A percentile compares a stretch with the other conserved stretches of the same genome.
Evolutionary conservation across 1,140 invertebrate species (phyloP).

Genomic region (Trachymyrmex cornetzi): DNA sequence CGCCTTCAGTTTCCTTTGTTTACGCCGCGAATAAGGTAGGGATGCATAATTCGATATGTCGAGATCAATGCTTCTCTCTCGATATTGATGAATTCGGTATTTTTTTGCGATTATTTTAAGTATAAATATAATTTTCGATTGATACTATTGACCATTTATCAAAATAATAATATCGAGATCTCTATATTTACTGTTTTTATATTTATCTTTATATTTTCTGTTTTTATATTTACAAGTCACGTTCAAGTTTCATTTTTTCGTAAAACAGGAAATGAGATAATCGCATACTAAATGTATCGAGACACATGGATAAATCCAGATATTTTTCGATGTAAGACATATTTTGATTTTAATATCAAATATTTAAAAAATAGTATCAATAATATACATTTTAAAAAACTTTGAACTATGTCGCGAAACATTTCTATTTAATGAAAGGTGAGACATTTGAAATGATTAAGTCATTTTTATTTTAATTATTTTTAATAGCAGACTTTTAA

Average conservation of each 20-base stretch:
- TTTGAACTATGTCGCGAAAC: not conserved
- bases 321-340: not conserved
- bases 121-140: not conserved
- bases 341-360: not conserved
- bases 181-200: not conserved
- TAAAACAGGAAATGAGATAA: not conserved
- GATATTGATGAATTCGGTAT: not conserved
- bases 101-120: not conserved
- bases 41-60: conserved; percentile 9
- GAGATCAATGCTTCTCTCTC: not conserved
- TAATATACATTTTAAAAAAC: not conserved
- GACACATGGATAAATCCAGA: not conserved
- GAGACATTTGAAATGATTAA: not conserved
- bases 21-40: conserved; percentile 28
- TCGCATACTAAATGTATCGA: too few relatives aligned
- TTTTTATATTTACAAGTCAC: not conserved
- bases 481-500: not conserved
- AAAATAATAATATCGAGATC: not conserved
- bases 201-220: too few relatives aligned
- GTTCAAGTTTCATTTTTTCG: not conserved
- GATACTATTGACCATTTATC: not conserved
- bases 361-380: not conserved
- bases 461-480: not conserved
- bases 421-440: not conserved
- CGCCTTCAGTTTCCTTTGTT: conserved; percentile 43